Evolutionary conservation across 2,113 vertebrate species (phyloP).

Genomic region (Carassius auratus): DNA sequence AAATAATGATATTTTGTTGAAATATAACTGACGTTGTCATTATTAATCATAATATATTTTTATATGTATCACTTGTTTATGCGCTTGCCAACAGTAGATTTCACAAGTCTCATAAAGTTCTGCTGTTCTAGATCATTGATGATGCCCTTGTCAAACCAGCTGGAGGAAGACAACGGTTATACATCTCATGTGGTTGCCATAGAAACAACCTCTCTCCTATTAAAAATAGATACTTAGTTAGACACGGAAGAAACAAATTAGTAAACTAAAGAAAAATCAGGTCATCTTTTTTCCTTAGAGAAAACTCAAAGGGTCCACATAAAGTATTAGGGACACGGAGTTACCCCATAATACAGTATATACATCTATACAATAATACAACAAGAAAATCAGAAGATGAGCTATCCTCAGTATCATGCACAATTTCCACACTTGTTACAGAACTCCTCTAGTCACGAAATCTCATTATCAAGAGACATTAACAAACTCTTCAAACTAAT

Average conservation of each 20-base stretch:
- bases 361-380: neutral
- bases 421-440: neutral
- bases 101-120: constrained; percentile 1
- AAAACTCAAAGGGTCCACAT: neutral
- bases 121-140: neutral
- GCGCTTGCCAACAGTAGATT: neutral
- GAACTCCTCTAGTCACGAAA: constrained; percentile 13
- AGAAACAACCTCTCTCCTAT: constrained; percentile 7
- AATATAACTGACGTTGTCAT: neutral
- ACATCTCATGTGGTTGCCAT: neutral
- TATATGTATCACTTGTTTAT: neutral
- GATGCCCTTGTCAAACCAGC: neutral
- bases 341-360: neutral
- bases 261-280: constrained; percentile 17
- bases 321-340: neutral
- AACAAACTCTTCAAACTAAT: constrained; percentile 14
- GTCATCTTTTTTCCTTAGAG: constrained; percentile 16
- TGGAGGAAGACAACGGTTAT: neutral
- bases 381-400: neutral
- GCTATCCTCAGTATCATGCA: neutral
- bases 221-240: constrained; percentile 16
- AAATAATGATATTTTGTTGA: neutral
- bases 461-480: constrained; percentile 21
- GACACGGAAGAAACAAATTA: neutral
- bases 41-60: neutral